Base-by-base conservation (phyloP, 2,797 vertebrate genomes). In the Poecilia wingei region DNA sequence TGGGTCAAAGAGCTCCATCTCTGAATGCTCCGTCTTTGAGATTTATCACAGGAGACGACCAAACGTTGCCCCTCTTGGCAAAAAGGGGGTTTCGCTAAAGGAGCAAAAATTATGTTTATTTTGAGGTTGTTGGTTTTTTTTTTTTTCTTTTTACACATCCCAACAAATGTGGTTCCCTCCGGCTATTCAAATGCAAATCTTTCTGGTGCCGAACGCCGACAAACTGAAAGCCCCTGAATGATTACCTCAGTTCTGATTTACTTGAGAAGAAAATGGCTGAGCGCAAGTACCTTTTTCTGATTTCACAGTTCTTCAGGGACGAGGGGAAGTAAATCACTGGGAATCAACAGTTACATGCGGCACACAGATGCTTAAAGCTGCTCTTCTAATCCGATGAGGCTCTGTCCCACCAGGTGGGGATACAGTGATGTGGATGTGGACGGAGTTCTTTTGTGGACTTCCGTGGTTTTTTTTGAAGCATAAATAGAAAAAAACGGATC, bases 221-320 rank as follows among this genome's bases (percentile, higher is more conserved):
- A 66, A n/a, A 43, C 39, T 43, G 39, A 69, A n/a, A 59, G 2
- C 12, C 25, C 13, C 64, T 68, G 64, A 41, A 45, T 22, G 66
- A 69, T 45, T 14, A n/a, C 4, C 39, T 45, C 66, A 43, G 22
- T 69, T n/a, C 66, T 43, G 66, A 25, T 43, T 43, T 69, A 69
- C 66, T 43, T n/a, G 10, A 69, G 66, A n/a, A 69, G 36, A 69
- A 69, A 69, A 43, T 7, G 25, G 66, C 36, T 68, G 64, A 68
- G 57, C 25, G 20, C 13, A 25, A 69, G 66, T 43, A 45, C 22
- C 39, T 45, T 69, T 25, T 69, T 25, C 66, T 45, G 66, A 69
- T 69, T 43, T 69, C 41, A 41, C 41, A 69, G 9, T 69, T 69
- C n/a, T 45, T 69, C 39, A 69, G 41, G 22, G 5, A 25, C 14